A percentile compares a stretch with the other conserved stretches of the same genome.
phyloP scores from a whole-genome alignment of 2,888 invertebrate species.

The Azorinus chamasolen region DNA sequence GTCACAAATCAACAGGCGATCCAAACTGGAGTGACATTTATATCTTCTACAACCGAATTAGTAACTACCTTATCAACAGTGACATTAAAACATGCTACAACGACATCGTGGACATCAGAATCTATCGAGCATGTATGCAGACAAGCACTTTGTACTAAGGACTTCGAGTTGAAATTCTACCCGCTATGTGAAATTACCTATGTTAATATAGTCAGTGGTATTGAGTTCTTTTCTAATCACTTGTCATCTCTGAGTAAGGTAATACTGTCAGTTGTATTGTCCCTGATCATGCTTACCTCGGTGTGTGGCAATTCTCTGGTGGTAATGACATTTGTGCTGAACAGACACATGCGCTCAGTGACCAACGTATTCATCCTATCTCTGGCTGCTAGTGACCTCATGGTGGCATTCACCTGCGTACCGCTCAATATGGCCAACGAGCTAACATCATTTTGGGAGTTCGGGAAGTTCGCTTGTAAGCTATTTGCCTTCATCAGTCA shows the following conservation, averaged over 20 bases:
- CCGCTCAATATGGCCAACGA: constrained; percentile 69
- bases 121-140: too few relatives aligned
- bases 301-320: constrained; percentile 72
- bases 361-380: constrained; percentile 77
- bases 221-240: constrained; percentile 27
- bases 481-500: constrained; percentile 69
- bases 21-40: too few relatives aligned
- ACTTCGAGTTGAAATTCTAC: not conserved
- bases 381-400: constrained; percentile 73
- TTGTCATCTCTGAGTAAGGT: constrained; percentile 54
- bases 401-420: constrained; percentile 68
- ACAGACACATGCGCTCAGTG: constrained; percentile 72
- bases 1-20: too few relatives aligned
- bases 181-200: constrained; percentile 10
- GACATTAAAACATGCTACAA: too few relatives aligned
- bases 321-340: constrained; percentile 68
- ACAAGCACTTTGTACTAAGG: too few relatives aligned
- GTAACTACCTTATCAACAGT: too few relatives aligned
- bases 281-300: constrained; percentile 62
- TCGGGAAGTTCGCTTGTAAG: constrained; percentile 72
- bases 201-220: constrained; percentile 14
- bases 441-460: constrained; percentile 62
- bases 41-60: too few relatives aligned
- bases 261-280: constrained; percentile 55
- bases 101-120: too few relatives aligned